A percentile compares a stretch with the other conserved stretches of the same genome.
Conservation (phyloP, 2,888 invertebrate genomes). For the Heliconius ismenius region DNA sequence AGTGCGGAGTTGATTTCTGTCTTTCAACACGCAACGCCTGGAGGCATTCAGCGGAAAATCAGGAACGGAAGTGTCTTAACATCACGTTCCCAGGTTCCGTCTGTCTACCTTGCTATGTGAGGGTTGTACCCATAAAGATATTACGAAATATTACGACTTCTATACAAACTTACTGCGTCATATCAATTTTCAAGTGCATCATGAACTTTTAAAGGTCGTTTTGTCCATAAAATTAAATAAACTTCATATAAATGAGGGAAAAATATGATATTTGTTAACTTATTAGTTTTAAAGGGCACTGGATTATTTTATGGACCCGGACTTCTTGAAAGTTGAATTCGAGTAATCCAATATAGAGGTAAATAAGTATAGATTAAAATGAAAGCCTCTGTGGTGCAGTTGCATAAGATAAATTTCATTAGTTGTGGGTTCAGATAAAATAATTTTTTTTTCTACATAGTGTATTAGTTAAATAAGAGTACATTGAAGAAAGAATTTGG, state of each 20-base stretch:
- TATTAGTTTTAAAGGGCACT: conserved; percentile 17
- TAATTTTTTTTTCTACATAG: too few relatives aligned
- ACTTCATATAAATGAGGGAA: not conserved
- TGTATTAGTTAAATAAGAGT: too few relatives aligned
- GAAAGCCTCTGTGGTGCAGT: not conserved
- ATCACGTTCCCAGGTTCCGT: not conserved
- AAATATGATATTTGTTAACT: conserved; percentile 1
- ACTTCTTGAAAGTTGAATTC: conserved; percentile 5
- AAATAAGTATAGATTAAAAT: not conserved
- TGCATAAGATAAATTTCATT: not conserved
- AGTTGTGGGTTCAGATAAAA: too few relatives aligned
- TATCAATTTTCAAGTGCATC: not conserved
- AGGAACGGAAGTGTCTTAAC: not conserved
- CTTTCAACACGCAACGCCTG: not conserved
- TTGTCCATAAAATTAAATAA: not conserved
- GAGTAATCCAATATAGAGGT: conserved; percentile 1
- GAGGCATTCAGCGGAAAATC: not conserved
- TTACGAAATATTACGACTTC: not conserved
- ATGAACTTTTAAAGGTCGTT: not conserved
- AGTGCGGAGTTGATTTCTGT: not conserved
- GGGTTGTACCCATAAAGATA: not conserved
- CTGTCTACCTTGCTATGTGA: not conserved
- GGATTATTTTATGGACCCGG: not conserved
- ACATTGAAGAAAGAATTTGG: too few relatives aligned
- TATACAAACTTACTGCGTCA: too few relatives aligned